Evolutionary conservation across 2,113 vertebrate genomes (phyloP).

Genomic region (Ageneiosus marmoratus): DNA sequence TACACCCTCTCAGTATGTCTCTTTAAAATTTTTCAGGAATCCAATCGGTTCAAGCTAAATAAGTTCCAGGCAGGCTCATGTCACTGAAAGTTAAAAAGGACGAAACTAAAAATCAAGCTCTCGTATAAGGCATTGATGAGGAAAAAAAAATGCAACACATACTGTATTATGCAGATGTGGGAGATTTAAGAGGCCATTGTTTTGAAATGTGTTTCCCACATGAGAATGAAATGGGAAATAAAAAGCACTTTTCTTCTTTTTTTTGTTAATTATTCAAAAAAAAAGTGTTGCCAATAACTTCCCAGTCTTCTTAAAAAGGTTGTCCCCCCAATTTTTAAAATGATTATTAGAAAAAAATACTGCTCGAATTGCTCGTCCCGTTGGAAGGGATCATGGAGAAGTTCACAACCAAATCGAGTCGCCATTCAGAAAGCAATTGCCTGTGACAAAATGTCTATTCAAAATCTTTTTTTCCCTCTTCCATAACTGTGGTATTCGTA

Average conservation of each 20-base stretch:
- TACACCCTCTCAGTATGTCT: constrained; percentile 57
- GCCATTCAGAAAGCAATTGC: constrained; percentile 74
- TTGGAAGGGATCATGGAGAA: constrained; percentile 62
- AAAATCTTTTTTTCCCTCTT: constrained; percentile 65
- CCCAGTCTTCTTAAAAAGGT: constrained; percentile 76
- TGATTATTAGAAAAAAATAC: constrained; percentile 78
- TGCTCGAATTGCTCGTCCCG: constrained; percentile 69
- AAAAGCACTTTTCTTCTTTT: constrained; percentile 76
- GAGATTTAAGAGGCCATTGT: constrained; percentile 73
- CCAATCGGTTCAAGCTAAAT: constrained; percentile 59
- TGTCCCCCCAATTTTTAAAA: constrained; percentile 69
- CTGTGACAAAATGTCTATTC: constrained; percentile 71
- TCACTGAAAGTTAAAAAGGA: constrained; percentile 63
- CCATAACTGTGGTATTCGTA: constrained; percentile 46
- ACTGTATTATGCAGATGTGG: constrained; percentile 67
- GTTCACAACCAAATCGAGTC: constrained; percentile 68
- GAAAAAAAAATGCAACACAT: constrained; percentile 70
- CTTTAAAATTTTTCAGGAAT: constrained; percentile 55
- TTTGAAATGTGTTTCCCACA: constrained; percentile 68
- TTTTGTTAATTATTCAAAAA: constrained; percentile 74
- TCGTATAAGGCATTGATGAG: constrained; percentile 78
- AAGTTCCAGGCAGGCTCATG: constrained; percentile 64
- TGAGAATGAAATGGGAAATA: constrained; percentile 72
- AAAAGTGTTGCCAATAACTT: constrained; percentile 69
- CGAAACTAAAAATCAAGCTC: constrained; percentile 64